These are phyloP conservation scores for Ischnura elegans DNA, from an alignment of 2,888 invertebrate genomes.

Conservation along the genomic window DNA sequence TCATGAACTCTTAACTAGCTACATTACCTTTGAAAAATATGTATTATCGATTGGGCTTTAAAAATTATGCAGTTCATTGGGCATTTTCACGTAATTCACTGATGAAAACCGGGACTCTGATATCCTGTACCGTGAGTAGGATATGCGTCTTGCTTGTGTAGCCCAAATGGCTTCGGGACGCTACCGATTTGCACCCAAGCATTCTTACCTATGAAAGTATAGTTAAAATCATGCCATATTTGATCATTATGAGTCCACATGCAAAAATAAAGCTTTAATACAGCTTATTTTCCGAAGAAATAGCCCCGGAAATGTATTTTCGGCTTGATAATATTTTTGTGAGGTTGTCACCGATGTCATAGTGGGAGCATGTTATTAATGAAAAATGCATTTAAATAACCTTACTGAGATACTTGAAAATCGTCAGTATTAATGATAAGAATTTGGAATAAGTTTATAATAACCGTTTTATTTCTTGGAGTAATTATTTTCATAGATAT, in stretches of 20 bases:
- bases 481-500: not conserved
- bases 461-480: not conserved
- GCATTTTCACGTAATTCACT: slow-evolving; percentile 71
- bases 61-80: slow-evolving; percentile 70
- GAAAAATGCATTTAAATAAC: not conserved
- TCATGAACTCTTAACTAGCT: slow-evolving; percentile 69
- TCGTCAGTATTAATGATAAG: not conserved
- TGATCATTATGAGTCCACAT: not conserved
- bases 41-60: slow-evolving; percentile 68
- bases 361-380: not conserved
- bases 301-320: not conserved
- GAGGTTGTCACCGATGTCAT: slow-evolving; percentile 56
- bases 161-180: slow-evolving; percentile 72
- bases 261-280: slow-evolving; percentile 30
- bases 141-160: slow-evolving; percentile 68
- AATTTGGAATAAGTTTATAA: not conserved
- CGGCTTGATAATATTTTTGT: slow-evolving; percentile 20
- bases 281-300: not conserved
- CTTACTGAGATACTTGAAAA: too few species aligned
- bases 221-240: not conserved
- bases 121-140: slow-evolving; percentile 69
- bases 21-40: slow-evolving; percentile 71
- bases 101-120: slow-evolving; percentile 69
- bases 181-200: slow-evolving; percentile 68
- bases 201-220: slow-evolving; percentile 35